Evolutionary conservation across 2,113 vertebrate genomes (phyloP).

Genomic region (Lycaon pictus): DNA sequence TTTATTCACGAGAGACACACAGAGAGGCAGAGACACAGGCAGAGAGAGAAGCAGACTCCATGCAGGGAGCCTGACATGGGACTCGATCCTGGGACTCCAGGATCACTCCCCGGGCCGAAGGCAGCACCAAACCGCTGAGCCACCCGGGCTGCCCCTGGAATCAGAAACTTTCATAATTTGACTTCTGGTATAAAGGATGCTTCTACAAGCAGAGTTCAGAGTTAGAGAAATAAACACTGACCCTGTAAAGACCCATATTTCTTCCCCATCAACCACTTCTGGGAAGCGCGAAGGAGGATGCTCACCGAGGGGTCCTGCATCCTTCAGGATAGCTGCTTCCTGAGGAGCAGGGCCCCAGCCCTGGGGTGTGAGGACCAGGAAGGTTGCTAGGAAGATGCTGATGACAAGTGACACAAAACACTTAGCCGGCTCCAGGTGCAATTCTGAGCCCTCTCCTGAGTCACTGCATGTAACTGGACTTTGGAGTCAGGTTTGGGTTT

Average conservation of each 20-base stretch:
- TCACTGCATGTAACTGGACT: neutral
- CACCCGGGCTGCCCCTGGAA: too few species aligned
- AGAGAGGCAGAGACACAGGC: too few species aligned
- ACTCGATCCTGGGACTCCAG: too few species aligned
- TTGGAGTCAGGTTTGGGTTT: neutral
- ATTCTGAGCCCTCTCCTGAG: neutral
- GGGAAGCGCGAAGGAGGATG: neutral
- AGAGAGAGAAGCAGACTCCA: too few species aligned
- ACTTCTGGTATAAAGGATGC: neutral
- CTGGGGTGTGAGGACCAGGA: neutral
- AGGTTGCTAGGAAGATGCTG: neutral
- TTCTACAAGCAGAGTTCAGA: neutral
- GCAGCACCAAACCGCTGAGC: too few species aligned
- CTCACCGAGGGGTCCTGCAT: neutral
- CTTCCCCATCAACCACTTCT: neutral
- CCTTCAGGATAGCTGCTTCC: neutral
- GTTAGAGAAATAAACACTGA: neutral
- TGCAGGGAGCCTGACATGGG: too few species aligned
- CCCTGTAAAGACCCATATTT: neutral
- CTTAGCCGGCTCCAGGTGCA: neutral
- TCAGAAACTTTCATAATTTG: neutral
- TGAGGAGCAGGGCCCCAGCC: too few species aligned
- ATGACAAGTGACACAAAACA: neutral
- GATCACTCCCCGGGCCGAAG: too few species aligned
- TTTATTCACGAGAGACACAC: too few species aligned